Conservation (phyloP, 2,888 invertebrate genomes). For the Andrena bucephala region DNA sequence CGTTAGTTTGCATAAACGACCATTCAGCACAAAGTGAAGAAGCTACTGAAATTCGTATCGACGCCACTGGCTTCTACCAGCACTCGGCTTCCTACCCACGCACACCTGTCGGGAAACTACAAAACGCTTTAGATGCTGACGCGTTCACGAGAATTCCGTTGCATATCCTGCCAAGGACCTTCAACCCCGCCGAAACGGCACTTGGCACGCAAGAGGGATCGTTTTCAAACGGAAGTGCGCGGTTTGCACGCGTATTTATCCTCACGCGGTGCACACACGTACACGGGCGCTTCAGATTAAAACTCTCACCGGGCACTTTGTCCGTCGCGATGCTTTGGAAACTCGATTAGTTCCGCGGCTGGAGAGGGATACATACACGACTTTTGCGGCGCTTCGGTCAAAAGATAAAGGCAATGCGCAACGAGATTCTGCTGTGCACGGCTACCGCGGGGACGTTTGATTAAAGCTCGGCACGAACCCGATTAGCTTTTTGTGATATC, state of each 20-base stretch:
- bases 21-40: no score
- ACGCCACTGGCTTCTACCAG: no score
- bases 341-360: slow-evolving; percentile 65
- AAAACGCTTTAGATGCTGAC: no score
- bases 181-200: not conserved
- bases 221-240: slow-evolving; percentile 17
- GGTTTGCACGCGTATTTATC: slow-evolving; percentile 25
- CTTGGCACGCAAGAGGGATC: not conserved
- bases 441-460: slow-evolving; percentile 42
- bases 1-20: no score
- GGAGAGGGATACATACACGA: slow-evolving; percentile 59
- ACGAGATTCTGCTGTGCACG: slow-evolving; percentile 50
- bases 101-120: no score
- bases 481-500: slow-evolving; percentile 58
- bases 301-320: slow-evolving; percentile 64
- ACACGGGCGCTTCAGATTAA: slow-evolving; percentile 70
- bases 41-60: no score
- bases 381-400: slow-evolving; percentile 63
- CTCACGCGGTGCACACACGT: slow-evolving; percentile 3
- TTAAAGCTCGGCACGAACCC: slow-evolving; percentile 59
- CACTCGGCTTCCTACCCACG: no score
- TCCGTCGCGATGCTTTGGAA: slow-evolving; percentile 59
- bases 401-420: slow-evolving; percentile 61
- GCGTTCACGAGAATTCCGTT: no score
- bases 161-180: no score